Conservation (phyloP, 2,888 invertebrate species). For the Caprella mutica region DNA sequence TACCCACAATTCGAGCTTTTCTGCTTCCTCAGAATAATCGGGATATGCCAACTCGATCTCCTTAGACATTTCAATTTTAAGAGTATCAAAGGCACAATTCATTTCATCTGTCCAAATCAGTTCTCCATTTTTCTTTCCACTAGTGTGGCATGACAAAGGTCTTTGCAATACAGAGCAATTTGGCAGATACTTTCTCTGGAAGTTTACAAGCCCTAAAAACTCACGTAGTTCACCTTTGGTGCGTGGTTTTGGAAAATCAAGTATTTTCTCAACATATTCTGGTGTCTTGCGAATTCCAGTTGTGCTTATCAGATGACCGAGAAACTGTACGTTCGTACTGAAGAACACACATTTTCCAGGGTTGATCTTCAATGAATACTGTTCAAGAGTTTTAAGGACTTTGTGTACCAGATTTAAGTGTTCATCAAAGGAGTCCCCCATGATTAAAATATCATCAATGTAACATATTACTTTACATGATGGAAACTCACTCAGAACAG, state of each 20-base stretch:
- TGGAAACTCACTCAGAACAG: neutral
- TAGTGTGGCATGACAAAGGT: neutral
- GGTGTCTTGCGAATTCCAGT: neutral
- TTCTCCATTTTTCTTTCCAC: neutral
- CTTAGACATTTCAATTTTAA: neutral
- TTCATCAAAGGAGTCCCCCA: neutral
- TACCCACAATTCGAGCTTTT: neutral
- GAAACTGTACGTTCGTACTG: neutral
- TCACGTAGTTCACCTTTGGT: neutral
- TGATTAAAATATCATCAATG: neutral
- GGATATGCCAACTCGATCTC: constrained; percentile 1
- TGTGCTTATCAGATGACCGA: neutral
- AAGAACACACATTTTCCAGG: neutral
- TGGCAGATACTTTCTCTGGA: neutral
- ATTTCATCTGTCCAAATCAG: neutral
- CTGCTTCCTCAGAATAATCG: neutral
- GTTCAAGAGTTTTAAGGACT: neutral
- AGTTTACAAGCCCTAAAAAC: neutral
- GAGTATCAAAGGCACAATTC: neutral
- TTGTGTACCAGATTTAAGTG: neutral
- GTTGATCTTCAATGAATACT: neutral
- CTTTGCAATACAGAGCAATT: neutral
- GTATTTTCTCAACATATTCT: neutral
- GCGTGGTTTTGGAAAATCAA: neutral
- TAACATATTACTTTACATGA: neutral